These are phyloP conservation scores for Apodemus agrarius DNA, from an alignment of 2,797 vertebrate genomes.

Conservation along the genomic window DNA sequence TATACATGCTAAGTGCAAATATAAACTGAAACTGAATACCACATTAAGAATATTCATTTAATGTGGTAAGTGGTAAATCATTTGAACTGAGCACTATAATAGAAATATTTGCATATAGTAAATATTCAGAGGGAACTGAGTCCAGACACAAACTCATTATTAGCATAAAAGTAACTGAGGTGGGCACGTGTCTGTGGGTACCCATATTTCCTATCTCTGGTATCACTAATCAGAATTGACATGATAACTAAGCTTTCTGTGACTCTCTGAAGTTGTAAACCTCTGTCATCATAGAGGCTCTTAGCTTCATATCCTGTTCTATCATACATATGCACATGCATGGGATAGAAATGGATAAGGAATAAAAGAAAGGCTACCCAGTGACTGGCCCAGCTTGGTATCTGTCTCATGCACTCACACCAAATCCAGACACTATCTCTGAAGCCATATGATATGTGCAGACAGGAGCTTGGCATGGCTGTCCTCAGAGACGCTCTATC, in stretches of 20 bases:
- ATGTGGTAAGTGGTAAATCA: neutral
- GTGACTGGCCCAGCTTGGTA: neutral
- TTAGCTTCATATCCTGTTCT: neutral
- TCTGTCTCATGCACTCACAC: neutral
- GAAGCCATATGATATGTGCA: neutral
- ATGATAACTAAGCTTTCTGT: neutral
- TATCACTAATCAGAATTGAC: neutral
- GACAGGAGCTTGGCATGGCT: neutral
- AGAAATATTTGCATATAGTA: neutral
- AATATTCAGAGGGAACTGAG: neutral
- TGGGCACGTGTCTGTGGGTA: neutral
- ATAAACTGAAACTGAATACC: neutral
- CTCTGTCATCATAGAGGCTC: neutral
- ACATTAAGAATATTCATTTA: conserved; percentile 31
- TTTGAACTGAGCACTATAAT: neutral
- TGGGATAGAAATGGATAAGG: neutral
- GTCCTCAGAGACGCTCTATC: neutral
- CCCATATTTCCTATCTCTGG: neutral
- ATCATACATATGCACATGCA: neutral
- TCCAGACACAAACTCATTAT: neutral
- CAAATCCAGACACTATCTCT: neutral
- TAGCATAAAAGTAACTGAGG: neutral
- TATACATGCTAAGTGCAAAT: conserved; percentile 42
- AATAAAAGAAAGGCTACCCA: neutral
- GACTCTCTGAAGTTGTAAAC: neutral